These are phyloP conservation scores for Vulpes ferrilata DNA, from an alignment of 2,113 vertebrate genomes.

Conservation along the genomic window DNA sequence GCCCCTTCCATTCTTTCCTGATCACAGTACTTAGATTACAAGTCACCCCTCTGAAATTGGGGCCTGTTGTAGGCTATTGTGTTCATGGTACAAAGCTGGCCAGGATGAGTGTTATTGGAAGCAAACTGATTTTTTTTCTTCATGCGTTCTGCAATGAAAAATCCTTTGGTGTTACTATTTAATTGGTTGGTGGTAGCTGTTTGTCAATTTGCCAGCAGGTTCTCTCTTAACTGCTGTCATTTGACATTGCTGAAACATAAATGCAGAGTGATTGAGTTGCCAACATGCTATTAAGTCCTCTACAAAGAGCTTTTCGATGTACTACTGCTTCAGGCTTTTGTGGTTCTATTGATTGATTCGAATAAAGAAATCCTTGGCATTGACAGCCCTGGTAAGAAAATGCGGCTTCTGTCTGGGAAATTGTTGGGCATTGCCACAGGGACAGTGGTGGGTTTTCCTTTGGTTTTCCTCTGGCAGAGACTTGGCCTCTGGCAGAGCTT, in stretches of 20 bases:
- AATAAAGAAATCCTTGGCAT: conserved; percentile 83
- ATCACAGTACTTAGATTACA: background rate
- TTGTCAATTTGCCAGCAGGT: conserved; percentile 88
- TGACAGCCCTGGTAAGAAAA: conserved; percentile 69
- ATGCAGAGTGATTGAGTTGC: conserved; percentile 84
- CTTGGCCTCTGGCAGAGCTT: background rate
- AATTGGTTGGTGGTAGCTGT: conserved; percentile 84
- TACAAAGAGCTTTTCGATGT: conserved; percentile 79
- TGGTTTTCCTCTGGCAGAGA: conserved; percentile 19
- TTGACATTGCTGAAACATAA: conserved; percentile 85
- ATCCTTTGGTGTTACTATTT: conserved; percentile 80
- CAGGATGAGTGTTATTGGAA: conserved; percentile 69
- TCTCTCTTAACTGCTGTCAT: conserved; percentile 85
- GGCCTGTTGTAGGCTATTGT: conserved; percentile 25
- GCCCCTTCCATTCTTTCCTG: conserved; percentile 7
- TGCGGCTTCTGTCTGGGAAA: conserved; percentile 42
- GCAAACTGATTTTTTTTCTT: conserved; percentile 71
- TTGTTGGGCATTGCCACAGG: background rate
- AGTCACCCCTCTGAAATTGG: conserved; percentile 62
- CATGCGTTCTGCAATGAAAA: conserved; percentile 75
- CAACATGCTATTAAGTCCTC: conserved; percentile 84
- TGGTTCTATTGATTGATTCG: conserved; percentile 83
- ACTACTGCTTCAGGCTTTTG: conserved; percentile 84
- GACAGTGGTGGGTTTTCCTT: background rate
- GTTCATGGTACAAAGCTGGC: conserved; percentile 58